phyloP scores from a whole-genome alignment of 2,113 vertebrate genomes.

The Melanerpes formicivorus region DNA sequence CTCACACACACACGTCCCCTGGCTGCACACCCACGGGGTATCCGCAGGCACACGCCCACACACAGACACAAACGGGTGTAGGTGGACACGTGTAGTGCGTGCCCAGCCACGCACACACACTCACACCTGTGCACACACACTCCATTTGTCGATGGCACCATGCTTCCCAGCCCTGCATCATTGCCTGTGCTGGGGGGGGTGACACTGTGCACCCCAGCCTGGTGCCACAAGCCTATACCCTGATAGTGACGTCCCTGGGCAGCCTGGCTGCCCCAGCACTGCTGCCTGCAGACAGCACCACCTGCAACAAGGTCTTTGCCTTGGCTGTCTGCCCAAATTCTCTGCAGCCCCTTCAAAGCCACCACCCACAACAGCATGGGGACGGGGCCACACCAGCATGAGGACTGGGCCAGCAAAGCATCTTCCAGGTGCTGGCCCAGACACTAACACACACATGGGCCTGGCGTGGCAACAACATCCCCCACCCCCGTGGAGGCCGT shows the following conservation, averaged over 20 bases:
- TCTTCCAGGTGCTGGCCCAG: slow-evolving; percentile 45
- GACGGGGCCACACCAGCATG: neutral
- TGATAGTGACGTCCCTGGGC: neutral
- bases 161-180: neutral
- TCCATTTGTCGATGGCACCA: neutral
- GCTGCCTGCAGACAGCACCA: neutral
- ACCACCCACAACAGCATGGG: neutral
- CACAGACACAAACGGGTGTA: neutral
- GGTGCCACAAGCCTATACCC: fast-evolving
- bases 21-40: neutral
- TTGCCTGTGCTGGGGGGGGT: fast-evolving
- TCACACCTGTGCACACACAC: neutral
- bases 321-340: neutral
- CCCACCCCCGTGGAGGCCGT: neutral
- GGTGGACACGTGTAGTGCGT: slow-evolving; percentile 17
- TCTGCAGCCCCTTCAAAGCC: neutral
- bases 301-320: neutral
- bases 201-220: neutral
- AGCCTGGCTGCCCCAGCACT: no score
- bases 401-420: neutral
- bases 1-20: neutral
- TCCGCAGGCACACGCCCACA: neutral
- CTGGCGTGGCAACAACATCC: neutral
- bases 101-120: neutral
- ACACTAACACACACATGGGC: neutral